phyloP scores from a whole-genome alignment of 2,888 invertebrate genomes.

The Mystacides longicornis region DNA sequence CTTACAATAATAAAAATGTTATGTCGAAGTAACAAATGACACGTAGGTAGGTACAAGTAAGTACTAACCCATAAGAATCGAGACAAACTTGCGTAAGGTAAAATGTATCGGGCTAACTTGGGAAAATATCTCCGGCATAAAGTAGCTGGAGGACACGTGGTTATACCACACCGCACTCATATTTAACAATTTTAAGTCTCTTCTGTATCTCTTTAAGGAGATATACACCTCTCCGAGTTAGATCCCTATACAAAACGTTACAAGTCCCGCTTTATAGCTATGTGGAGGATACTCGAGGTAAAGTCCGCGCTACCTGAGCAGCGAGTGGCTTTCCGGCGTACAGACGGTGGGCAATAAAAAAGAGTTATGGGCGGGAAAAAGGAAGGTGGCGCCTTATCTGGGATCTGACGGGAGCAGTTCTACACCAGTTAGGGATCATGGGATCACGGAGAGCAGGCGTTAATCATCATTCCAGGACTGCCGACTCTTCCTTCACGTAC shows the following conservation, averaged over 20 bases:
- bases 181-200: slow-evolving; percentile 2
- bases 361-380: slow-evolving; percentile 48
- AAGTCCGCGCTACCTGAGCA: slow-evolving; percentile 18
- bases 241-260: slow-evolving; percentile 9
- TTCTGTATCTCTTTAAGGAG: slow-evolving; percentile 1
- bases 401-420: slow-evolving; percentile 22
- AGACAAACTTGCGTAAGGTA: too few species aligned
- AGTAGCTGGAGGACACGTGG: too few species aligned
- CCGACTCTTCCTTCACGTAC: slow-evolving; percentile 3
- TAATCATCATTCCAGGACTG: slow-evolving; percentile 23
- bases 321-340: slow-evolving; percentile 19
- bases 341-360: slow-evolving; percentile 43
- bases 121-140: too few species aligned
- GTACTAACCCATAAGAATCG: too few species aligned
- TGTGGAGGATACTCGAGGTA: background rate
- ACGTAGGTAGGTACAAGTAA: too few species aligned
- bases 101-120: too few species aligned
- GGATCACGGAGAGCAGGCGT: slow-evolving; percentile 22
- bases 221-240: background rate
- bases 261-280: slow-evolving; percentile 10
- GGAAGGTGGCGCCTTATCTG: slow-evolving; percentile 23
- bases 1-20: too few species aligned
- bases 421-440: slow-evolving; percentile 21
- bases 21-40: too few species aligned
- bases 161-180: background rate